Conservation (phyloP, 2,113 vertebrate genomes). For the Acrocephalus arundinaceus region DNA sequence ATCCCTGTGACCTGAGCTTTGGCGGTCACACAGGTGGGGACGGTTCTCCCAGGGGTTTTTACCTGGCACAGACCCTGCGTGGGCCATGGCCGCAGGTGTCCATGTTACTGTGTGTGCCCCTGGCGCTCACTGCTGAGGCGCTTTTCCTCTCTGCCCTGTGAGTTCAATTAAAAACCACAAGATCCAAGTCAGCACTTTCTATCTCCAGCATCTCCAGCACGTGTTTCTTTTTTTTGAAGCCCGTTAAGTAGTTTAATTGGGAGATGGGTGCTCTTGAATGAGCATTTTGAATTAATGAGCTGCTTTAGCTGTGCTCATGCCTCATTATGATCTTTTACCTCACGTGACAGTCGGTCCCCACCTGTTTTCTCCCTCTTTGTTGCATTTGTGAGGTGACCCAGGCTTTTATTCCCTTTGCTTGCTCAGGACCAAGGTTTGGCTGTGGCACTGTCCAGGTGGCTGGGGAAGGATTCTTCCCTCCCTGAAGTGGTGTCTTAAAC, state of each 20-base stretch:
- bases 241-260: background rate
- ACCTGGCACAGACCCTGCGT: rapidly evolving
- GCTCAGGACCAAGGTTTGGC: rapidly evolving
- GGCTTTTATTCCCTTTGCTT: background rate
- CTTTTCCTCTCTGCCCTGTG: rapidly evolving
- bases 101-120: rapidly evolving
- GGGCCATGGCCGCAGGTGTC: background rate
- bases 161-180: background rate
- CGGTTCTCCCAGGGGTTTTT: background rate
- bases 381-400: background rate
- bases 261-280: background rate
- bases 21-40: rapidly evolving
- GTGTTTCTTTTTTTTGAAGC: background rate
- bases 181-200: background rate
- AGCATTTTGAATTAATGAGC: background rate
- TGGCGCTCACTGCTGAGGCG: rapidly evolving
- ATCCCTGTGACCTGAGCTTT: rapidly evolving
- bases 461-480: background rate
- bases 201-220: background rate
- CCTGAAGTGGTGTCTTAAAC: too few relatives aligned
- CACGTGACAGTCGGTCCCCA: rapidly evolving
- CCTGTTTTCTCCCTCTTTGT: background rate
- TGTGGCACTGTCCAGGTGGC: background rate
- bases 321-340: background rate
- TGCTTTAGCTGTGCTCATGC: background rate